A percentile compares a stretch with the other conserved stretches of the same genome.
Evolutionary conservation across 2,888 invertebrate species (phyloP).

Genomic region (Amblyteles armatorius): DNA sequence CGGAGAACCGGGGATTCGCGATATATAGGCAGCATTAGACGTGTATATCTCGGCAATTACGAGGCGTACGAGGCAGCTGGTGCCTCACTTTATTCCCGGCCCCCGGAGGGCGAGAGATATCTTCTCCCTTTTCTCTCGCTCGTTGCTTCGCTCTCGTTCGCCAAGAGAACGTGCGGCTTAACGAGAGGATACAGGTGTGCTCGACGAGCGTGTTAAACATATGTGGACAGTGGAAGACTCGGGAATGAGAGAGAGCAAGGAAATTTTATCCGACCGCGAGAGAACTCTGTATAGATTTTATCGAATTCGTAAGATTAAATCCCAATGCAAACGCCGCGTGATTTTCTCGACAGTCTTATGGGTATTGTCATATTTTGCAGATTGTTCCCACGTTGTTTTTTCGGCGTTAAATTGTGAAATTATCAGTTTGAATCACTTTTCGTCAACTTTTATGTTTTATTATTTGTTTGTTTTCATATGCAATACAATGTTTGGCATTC

Average conservation of each 20-base stretch:
- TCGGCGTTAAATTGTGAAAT: neutral
- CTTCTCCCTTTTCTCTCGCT: conserved; percentile 9
- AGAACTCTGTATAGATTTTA: conserved; percentile 31
- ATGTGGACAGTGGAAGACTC: conserved; percentile 13
- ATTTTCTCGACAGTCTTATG: neutral
- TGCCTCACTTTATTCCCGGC: conserved; percentile 29
- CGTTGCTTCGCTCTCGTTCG: conserved; percentile 31
- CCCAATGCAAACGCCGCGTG: neutral
- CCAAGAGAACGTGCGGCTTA: conserved; percentile 48
- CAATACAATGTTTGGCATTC: neutral
- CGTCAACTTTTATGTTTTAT: neutral
- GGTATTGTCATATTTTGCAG: neutral
- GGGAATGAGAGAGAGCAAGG: conserved; percentile 20
- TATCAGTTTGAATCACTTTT: neutral
- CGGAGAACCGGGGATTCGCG: neutral
- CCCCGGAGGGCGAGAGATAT: conserved; percentile 33
- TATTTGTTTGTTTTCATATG: neutral
- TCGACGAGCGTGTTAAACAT: conserved; percentile 56
- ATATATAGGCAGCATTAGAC: neutral
- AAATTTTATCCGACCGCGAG: conserved; percentile 38
- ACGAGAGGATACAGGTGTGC: conserved; percentile 59
- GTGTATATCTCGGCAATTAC: conserved; percentile 32
- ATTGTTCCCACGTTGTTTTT: neutral
- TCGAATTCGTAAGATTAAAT: conserved; percentile 26
- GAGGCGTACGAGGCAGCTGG: conserved; percentile 31